Evolutionary conservation across 2,113 vertebrate species (phyloP).

Genomic region (Pelmatolapia mariae): DNA sequence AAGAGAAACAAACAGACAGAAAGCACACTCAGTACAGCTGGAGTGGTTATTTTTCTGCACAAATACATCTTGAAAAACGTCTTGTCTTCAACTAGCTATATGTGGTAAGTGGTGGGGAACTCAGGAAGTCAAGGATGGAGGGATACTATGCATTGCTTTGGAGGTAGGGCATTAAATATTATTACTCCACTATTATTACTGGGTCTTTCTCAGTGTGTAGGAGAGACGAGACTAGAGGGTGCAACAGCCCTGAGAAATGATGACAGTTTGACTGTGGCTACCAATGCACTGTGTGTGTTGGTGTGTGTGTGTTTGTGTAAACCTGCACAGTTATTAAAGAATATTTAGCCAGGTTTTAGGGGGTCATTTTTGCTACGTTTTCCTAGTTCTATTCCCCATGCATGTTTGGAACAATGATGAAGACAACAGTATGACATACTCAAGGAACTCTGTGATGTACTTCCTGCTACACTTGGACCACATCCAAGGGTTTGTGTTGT

Average conservation of each 20-base stretch:
- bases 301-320: neutral
- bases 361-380: neutral
- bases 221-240: neutral
- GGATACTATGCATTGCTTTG: neutral
- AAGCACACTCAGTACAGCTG: constrained; percentile 54
- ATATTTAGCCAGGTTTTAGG: neutral
- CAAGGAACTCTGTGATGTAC: constrained; percentile 98
- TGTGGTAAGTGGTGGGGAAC: neutral
- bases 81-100: neutral
- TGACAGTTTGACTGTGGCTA: neutral
- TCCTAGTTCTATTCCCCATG: neutral
- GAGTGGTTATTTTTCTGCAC: constrained; percentile 20
- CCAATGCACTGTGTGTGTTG: neutral
- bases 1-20: constrained; percentile 64
- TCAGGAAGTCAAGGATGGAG: neutral
- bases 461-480: constrained; percentile 99
- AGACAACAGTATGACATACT: constrained; percentile 78
- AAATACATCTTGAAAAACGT: constrained; percentile 7
- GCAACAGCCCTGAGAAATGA: neutral
- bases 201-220: neutral
- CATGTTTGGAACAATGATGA: neutral
- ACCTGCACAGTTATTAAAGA: neutral
- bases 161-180: neutral
- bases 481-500: constrained; percentile 98
- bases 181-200: neutral